Evolutionary conservation across 1,140 invertebrate species (phyloP), one percentile per base, ranked within the genome.

Genomic region (Maniola jurtina): DNA sequence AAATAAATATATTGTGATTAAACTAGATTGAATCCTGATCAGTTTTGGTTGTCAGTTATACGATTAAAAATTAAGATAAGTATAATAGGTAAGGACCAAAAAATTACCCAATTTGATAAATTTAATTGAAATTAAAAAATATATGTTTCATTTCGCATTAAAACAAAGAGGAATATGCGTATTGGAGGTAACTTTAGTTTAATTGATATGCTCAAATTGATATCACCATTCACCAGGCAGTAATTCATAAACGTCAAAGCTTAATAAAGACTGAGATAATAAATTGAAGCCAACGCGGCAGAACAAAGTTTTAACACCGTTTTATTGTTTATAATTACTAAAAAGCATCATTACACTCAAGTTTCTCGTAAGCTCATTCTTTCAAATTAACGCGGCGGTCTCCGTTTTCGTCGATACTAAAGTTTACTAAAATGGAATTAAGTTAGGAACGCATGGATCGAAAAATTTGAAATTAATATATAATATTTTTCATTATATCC

Each of bases 321-420:
- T 59, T 63, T 50, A 68, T 63, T 68, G 60, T 59, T 56, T 58
- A 62, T 63, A 63, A 50, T 68, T 63, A 59, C 45, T 52, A 63
- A 62, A 66, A 59, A 66, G 57, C 48, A 54, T 59, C 58, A 61
- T 69, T 60, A 69, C 61, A 61, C 61, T 60, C 38, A 57, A 64
- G 61, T 42, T 68, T 63, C 65, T 68, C 52, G 66, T 68, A 64
- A 45, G 47, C 66, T 69, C 62, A 56, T 69, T 69, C 67, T 64
- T 56, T 69, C 61, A 70, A 67, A 72, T 70, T 67, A 67, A n/a
- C n/a, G n/a, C n/a, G n/a, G n/a, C n/a, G n/a, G n/a, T n/a, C n/a
- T n/a, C n/a, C n/a, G n/a, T n/a, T n/a, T n/a, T n/a, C n/a, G n/a
- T n/a, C n/a, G n/a, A n/a, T n/a, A n/a, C n/a, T n/a, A n/a, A n/a